Evolutionary conservation across 1,140 invertebrate genomes (phyloP).

Genomic region (Trichomalopsis sarcophagae): DNA sequence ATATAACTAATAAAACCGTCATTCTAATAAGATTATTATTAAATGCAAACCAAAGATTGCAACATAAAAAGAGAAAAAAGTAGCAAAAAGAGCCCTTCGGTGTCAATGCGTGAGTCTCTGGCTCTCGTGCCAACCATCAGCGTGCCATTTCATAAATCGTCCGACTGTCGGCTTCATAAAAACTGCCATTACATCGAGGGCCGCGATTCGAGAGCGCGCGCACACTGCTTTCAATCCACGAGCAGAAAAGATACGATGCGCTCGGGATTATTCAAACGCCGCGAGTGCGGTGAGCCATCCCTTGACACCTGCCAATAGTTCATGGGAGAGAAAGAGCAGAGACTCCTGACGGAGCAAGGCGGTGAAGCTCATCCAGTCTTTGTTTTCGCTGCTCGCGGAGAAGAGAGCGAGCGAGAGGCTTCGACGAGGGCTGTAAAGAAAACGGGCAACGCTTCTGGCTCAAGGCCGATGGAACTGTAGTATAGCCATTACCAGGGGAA

Average conservation of each 20-base stretch:
- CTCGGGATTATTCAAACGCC: neutral
- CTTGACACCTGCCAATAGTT: constrained; percentile 59
- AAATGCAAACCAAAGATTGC: neutral
- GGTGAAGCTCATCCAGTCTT: neutral
- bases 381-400: neutral
- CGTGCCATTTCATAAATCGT: constrained; percentile 5
- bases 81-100: neutral
- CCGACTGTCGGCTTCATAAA: constrained; percentile 20
- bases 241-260: neutral
- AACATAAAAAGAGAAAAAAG: neutral
- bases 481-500: neutral
- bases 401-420: neutral
- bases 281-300: neutral
- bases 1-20: too few relatives aligned
- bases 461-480: neutral
- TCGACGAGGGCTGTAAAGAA: neutral
- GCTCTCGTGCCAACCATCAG: neutral
- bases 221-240: constrained; percentile 3
- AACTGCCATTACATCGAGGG: neutral
- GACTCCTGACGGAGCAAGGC: neutral
- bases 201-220: neutral
- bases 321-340: neutral
- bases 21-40: too few relatives aligned
- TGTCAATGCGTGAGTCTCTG: neutral
- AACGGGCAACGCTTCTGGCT: neutral